These are phyloP conservation scores for Formica exsecta DNA, from an alignment of 1,140 invertebrate species.

Conservation along the genomic window DNA sequence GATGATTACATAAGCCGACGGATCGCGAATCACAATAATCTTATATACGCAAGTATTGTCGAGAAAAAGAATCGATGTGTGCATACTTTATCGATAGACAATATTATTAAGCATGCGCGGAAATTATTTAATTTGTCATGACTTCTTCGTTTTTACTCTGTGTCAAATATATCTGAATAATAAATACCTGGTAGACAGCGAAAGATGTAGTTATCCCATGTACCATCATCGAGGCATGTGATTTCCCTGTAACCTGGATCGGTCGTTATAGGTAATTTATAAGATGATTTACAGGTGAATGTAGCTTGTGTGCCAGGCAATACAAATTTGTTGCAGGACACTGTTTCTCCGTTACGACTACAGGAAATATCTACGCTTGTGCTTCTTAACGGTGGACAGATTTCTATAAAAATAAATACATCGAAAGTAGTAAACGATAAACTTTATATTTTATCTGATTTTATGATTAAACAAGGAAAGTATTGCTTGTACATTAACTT, in stretches of 20 bases:
- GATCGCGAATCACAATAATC: background rate
- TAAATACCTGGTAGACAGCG: conserved; percentile 71
- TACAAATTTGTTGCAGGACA: conserved; percentile 65
- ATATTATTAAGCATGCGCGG: too few relatives aligned
- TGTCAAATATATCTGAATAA: too few relatives aligned
- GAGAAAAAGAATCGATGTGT: too few relatives aligned
- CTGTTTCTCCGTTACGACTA: conserved; percentile 56
- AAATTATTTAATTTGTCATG: too few relatives aligned
- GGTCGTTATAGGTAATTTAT: conserved; percentile 71
- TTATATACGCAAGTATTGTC: background rate
- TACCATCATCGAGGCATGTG: conserved; percentile 68
- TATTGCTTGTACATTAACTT: background rate
- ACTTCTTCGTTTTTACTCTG: too few relatives aligned
- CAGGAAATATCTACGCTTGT: conserved; percentile 72
- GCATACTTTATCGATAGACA: too few relatives aligned
- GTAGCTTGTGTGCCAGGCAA: conserved; percentile 71
- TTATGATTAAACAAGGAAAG: background rate
- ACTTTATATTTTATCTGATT: background rate
- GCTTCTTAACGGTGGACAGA: conserved; percentile 64
- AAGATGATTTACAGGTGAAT: conserved; percentile 73
- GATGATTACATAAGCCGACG: background rate
- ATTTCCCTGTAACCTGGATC: conserved; percentile 74
- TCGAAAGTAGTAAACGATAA: background rate
- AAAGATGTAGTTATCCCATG: conserved; percentile 72
- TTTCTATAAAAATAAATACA: conserved; percentile 49